Percentiles rank a stretch among this genome's conserved stretches.
These are phyloP conservation scores for Drosophila testacea DNA, from an alignment of 2,888 invertebrate genomes.

Conservation along the genomic window DNA sequence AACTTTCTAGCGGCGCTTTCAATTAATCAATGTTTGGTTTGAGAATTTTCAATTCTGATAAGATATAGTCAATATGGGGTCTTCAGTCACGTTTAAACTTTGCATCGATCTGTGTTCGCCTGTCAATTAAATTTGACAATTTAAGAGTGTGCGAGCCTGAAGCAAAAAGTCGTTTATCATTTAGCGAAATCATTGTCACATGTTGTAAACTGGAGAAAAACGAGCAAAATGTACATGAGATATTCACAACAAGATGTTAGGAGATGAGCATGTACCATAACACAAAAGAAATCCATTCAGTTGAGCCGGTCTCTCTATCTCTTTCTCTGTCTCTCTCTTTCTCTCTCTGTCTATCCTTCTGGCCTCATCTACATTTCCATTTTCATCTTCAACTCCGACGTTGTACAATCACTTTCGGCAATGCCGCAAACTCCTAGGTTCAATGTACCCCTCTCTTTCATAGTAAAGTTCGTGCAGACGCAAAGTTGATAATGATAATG, in stretches of 20 bases:
- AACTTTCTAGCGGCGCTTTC: conserved; percentile 28
- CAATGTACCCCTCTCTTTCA: conserved; percentile 54
- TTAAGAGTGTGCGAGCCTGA: conserved; percentile 24
- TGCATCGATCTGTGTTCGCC: conserved; percentile 31
- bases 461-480: conserved; percentile 64
- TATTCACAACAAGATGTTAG: conserved; percentile 35
- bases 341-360: background rate
- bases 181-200: conserved; percentile 52
- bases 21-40: conserved; percentile 41
- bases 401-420: conserved; percentile 70
- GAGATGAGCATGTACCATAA: conserved; percentile 31
- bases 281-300: conserved; percentile 51
- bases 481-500: conserved; percentile 51
- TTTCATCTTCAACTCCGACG: conserved; percentile 19
- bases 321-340: background rate
- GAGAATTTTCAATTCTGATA: conserved; percentile 27
- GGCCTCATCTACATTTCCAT: conserved; percentile 36
- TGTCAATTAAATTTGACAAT: conserved; percentile 60
- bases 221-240: conserved; percentile 22
- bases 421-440: conserved; percentile 46
- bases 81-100: conserved; percentile 38
- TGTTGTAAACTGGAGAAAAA: conserved; percentile 29
- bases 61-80: conserved; percentile 21
- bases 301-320: conserved; percentile 3
- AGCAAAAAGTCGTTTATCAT: conserved; percentile 53